Evolutionary conservation across 2,797 vertebrate genomes (phyloP).

Genomic region (Limosa lapponica): DNA sequence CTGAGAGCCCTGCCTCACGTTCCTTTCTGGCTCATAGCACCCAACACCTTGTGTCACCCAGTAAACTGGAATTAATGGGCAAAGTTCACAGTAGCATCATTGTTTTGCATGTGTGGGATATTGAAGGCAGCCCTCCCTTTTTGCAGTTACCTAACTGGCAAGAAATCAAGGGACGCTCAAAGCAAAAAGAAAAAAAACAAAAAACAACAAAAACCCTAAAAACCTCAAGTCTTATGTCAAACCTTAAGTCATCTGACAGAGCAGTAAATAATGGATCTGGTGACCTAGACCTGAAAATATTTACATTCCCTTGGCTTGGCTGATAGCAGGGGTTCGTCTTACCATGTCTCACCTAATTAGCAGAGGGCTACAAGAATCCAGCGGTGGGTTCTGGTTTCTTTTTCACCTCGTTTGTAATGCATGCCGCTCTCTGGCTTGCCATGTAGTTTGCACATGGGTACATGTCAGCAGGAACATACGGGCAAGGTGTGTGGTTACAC

Average conservation of each 20-base stretch:
- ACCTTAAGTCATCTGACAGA: background rate
- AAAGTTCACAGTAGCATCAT: conserved; percentile 37
- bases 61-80: background rate
- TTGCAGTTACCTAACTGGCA: background rate
- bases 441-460: background rate
- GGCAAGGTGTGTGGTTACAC: background rate
- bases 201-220: background rate
- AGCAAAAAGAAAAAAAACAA: background rate
- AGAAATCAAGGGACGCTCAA: conserved; percentile 24
- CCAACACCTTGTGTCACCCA: conserved; percentile 53
- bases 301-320: conserved; percentile 64
- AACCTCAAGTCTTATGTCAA: conserved; percentile 44
- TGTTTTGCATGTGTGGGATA: conserved; percentile 25
- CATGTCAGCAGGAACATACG: background rate
- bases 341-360: conserved; percentile 69
- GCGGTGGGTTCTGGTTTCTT: conserved; percentile 34
- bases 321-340: conserved; percentile 62
- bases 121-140: background rate
- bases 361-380: conserved; percentile 29
- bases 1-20: background rate
- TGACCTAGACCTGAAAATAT: conserved; percentile 71
- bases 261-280: conserved; percentile 62
- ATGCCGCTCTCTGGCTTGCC: background rate
- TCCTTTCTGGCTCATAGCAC: conserved; percentile 49
- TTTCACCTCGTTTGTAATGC: conserved; percentile 50